Percentiles rank a stretch among this genome's conserved stretches.
Conservation (phyloP, 2,888 invertebrate genomes). For the Epistrophe eligans region DNA sequence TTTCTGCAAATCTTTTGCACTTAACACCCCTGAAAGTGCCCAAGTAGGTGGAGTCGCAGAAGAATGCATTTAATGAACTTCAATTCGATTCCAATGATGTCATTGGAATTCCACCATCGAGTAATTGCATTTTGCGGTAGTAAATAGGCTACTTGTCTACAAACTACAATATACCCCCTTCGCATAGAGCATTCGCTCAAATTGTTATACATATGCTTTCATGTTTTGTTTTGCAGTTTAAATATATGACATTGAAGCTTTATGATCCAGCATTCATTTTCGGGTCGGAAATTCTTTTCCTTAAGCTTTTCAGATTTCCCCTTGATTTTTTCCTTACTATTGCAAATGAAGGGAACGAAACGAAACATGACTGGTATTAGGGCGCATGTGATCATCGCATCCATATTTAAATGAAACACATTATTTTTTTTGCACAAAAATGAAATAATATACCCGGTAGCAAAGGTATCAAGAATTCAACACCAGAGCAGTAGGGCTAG, state of each 20-base stretch:
- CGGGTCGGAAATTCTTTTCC: constrained; percentile 5
- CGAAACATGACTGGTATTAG: background rate
- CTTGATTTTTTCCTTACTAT: constrained; percentile 13
- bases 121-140: constrained; percentile 49
- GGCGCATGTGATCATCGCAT: constrained; percentile 58
- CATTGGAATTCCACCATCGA: constrained; percentile 52
- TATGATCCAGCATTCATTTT: constrained; percentile 54
- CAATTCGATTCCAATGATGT: constrained; percentile 62
- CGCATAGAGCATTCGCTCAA: constrained; percentile 7
- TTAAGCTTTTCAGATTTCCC: constrained; percentile 33
- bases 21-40: background rate
- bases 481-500: constrained; percentile 61
- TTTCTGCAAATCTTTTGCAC: constrained; percentile 6
- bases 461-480: constrained; percentile 37
- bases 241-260: constrained; percentile 31
- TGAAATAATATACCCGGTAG: constrained; percentile 54
- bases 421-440: constrained; percentile 61
- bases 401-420: constrained; percentile 59
- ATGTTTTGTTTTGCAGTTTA: background rate
- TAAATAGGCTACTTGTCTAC: constrained; percentile 25
- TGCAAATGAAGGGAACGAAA: constrained; percentile 11
- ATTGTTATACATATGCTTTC: constrained; percentile 52
- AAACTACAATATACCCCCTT: constrained; percentile 9
- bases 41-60: constrained; percentile 27
- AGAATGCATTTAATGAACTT: constrained; percentile 58